These are phyloP conservation scores for Trachymyrmex cornetzi DNA, from an alignment of 1,140 invertebrate genomes.

Conservation along the genomic window DNA sequence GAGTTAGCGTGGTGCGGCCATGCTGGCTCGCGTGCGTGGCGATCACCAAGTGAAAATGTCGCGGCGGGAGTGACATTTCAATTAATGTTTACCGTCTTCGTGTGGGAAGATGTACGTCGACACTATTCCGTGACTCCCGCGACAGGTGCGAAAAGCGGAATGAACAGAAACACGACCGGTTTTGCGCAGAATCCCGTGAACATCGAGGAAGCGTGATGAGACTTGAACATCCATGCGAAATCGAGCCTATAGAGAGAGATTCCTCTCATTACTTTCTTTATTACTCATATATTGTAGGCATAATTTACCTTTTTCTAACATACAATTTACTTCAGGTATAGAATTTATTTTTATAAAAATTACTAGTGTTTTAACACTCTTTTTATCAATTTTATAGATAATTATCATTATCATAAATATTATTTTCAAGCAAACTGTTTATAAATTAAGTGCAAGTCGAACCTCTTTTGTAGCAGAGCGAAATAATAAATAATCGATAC, in stretches of 20 bases:
- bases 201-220: not conserved
- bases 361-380: not conserved
- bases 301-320: not conserved
- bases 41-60: constrained; percentile 82
- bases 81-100: constrained; percentile 82
- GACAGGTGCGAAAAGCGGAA: constrained; percentile 61
- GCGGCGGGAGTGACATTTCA: constrained; percentile 83
- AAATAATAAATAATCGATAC: constrained; percentile 35
- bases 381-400: not conserved
- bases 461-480: not conserved
- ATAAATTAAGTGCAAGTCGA: not conserved
- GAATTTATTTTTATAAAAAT: not conserved
- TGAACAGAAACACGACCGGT: not conserved
- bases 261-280: not conserved
- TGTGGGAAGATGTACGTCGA: constrained; percentile 79
- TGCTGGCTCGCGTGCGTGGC: constrained; percentile 32
- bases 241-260: not conserved
- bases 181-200: not conserved
- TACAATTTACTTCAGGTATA: not conserved
- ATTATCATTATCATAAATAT: constrained; percentile 5
- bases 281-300: not conserved
- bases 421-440: not conserved
- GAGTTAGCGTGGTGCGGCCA: constrained; percentile 21
- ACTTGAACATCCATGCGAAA: too few species aligned
- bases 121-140: not conserved